These are phyloP conservation scores for Uria lomvia DNA, from an alignment of 2,113 vertebrate genomes.

Conservation along the genomic window DNA sequence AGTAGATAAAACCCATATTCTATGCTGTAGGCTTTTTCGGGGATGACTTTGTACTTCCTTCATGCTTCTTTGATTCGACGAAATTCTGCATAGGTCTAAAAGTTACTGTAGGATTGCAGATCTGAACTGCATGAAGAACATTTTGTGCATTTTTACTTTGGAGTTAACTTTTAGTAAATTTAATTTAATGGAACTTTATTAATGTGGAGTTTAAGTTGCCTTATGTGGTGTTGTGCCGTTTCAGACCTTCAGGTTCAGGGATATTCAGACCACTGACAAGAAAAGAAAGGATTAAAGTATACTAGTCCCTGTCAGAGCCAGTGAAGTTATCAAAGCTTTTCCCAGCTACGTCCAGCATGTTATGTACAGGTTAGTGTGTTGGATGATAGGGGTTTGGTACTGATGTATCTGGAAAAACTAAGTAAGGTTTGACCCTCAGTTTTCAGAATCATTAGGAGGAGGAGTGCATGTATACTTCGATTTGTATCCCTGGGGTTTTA, in stretches of 20 bases:
- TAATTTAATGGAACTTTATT: background rate
- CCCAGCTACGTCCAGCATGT: background rate
- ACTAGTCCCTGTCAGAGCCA: background rate
- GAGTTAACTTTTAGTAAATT: background rate
- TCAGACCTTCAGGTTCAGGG: background rate
- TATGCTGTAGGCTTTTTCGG: background rate
- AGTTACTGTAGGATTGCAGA: background rate
- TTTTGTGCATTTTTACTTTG: accelerated
- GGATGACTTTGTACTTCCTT: background rate
- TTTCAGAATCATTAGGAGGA: background rate
- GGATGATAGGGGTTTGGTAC: background rate
- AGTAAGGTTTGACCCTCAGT: background rate
- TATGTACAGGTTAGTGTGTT: background rate
- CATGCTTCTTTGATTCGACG: background rate
- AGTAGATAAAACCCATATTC: background rate
- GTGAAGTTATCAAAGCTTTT: background rate
- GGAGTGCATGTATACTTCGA: accelerated
- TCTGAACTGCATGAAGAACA: background rate
- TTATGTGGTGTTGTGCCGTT: background rate
- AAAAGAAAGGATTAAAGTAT: background rate
- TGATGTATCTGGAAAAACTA: background rate
- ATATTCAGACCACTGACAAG: background rate
- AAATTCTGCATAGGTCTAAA: background rate
- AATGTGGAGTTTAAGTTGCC: background rate
- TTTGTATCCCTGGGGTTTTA: background rate